These are phyloP conservation scores for Rhinolophus sinicus DNA, from an alignment of 2,113 vertebrate species.

Conservation along the genomic window DNA sequence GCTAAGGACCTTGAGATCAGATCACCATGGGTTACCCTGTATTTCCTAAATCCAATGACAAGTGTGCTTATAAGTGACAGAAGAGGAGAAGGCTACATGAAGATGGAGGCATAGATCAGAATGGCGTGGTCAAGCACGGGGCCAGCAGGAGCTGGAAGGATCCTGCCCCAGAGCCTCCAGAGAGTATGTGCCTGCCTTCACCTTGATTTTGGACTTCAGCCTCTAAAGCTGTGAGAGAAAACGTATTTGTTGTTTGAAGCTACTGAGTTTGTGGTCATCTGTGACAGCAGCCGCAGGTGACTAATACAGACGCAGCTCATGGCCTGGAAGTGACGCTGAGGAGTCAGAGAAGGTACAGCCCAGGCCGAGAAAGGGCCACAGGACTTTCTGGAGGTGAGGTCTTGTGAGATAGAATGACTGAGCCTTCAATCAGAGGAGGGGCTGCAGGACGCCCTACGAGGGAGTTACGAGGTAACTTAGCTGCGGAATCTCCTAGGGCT, in stretches of 20 bases:
- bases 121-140: background rate
- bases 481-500: background rate
- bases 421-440: background rate
- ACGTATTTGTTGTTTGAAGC: background rate
- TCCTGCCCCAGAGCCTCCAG: background rate
- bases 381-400: background rate
- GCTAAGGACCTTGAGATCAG: background rate
- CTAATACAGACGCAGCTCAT: background rate
- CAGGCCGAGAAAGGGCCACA: accelerated
- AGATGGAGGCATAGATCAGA: background rate
- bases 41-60: background rate
- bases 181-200: background rate
- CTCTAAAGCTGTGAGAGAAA: background rate
- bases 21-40: background rate
- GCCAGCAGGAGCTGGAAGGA: background rate
- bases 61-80: background rate
- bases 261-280: background rate
- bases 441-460: accelerated
- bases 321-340: background rate
- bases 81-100: background rate
- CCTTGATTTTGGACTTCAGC: background rate
- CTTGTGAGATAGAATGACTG: background rate
- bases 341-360: background rate
- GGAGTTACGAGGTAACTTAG: background rate
- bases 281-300: background rate